A percentile compares a stretch with the other conserved stretches of the same genome.
phyloP scores from a whole-genome alignment of 1,140 invertebrate genomes.

The Brachionus angularis region DNA sequence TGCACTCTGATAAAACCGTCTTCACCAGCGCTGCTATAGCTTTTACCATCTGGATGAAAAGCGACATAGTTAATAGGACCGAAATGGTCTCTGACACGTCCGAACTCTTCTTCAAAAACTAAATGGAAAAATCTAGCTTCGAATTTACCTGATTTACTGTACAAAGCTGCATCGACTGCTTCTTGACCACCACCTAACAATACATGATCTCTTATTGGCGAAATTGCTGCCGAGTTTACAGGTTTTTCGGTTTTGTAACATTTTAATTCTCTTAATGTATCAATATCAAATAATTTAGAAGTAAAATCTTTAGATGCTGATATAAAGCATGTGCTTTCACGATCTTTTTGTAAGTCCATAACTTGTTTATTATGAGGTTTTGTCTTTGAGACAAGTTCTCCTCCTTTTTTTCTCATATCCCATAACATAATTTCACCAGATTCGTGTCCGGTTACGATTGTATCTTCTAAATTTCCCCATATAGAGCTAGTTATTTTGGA shows the following conservation, averaged over 20 bases:
- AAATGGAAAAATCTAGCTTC: slow-evolving; percentile 96
- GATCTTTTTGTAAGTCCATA: slow-evolving; percentile 89
- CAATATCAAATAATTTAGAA: slow-evolving; percentile 82
- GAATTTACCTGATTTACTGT: slow-evolving; percentile 84
- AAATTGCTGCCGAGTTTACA: slow-evolving; percentile 91
- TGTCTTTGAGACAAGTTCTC: slow-evolving; percentile 57
- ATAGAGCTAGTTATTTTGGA: slow-evolving; percentile 36
- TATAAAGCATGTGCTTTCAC: slow-evolving; percentile 90
- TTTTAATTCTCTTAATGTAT: slow-evolving; percentile 77
- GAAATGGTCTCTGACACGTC: slow-evolving; percentile 94
- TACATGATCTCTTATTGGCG: slow-evolving; percentile 86
- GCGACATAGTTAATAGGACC: slow-evolving; percentile 97
- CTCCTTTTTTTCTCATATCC: slow-evolving; percentile 72
- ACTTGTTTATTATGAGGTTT: slow-evolving; percentile 76
- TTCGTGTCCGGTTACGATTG: slow-evolving; percentile 86
- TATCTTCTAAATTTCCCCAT: slow-evolving; percentile 86
- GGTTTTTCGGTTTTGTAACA: slow-evolving; percentile 92
- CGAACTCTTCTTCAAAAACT: slow-evolving; percentile 99
- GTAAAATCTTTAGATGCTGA: slow-evolving; percentile 90
- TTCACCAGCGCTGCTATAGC: slow-evolving; percentile 93
- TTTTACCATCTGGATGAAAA: slow-evolving; percentile 95
- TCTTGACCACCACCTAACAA: slow-evolving; percentile 90
- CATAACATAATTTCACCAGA: slow-evolving; percentile 83
- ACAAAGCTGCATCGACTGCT: slow-evolving; percentile 95
- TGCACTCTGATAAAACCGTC: slow-evolving; percentile 96